Conservation (phyloP, 2,113 vertebrate species). For the Steatornis caripensis region DNA sequence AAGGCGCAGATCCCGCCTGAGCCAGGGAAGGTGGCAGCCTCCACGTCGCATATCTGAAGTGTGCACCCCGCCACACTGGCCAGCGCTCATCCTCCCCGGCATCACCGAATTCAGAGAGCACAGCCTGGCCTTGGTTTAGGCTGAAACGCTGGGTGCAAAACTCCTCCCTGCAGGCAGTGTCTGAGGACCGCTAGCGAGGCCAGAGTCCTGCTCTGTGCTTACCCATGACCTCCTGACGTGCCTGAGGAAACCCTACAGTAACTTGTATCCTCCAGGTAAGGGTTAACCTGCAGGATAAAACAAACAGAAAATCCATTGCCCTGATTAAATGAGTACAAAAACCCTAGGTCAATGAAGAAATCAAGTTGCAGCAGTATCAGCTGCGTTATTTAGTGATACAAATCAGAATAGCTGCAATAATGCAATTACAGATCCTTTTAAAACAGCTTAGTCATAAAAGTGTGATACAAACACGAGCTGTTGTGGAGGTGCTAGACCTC, state of each 20-base stretch:
- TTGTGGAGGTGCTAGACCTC: neutral
- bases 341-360: constrained; percentile 34
- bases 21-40: neutral
- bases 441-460: constrained; percentile 11
- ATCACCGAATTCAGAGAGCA: neutral
- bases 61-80: accelerated
- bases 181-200: neutral
- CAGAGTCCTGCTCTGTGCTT: neutral
- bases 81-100: neutral
- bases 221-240: neutral
- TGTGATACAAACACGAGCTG: constrained; percentile 30
- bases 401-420: constrained; percentile 40
- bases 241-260: neutral
- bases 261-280: neutral
- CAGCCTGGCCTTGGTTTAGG: neutral
- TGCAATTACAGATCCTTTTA: constrained; percentile 10
- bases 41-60: neutral
- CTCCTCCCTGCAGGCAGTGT: neutral
- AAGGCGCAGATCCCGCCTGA: accelerated
- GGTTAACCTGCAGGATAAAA: neutral
- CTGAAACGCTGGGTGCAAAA: neutral
- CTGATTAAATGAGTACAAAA: neutral
- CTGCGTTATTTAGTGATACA: constrained; percentile 13
- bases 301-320: neutral
- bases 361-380: constrained; percentile 22